Evolutionary conservation across 2,113 vertebrate genomes (phyloP).

Genomic region (Bucco capensis): DNA sequence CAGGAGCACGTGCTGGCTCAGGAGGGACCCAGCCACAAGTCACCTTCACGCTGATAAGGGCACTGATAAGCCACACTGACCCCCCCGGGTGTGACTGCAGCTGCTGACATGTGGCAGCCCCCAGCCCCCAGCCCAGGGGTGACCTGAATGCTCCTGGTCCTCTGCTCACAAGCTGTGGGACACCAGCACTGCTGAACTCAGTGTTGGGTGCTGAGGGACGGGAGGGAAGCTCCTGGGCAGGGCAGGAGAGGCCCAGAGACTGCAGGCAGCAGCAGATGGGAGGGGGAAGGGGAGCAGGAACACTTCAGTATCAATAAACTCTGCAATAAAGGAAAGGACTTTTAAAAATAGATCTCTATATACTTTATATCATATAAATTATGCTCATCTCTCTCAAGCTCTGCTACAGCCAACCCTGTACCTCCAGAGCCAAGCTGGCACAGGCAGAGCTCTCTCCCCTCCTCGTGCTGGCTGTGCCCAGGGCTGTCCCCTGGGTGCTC

Average conservation of each 20-base stretch:
- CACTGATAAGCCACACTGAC: too few species aligned
- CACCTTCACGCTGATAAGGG: not conserved
- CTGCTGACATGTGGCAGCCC: not conserved
- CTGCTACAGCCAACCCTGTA: too few species aligned
- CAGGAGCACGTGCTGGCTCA: not conserved
- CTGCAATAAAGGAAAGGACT: conserved; percentile 4
- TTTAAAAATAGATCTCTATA: conserved; percentile 64
- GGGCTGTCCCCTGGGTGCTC: too few species aligned
- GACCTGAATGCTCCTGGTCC: not conserved
- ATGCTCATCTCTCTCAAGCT: rapidly evolving
- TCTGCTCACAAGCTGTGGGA: rapidly evolving
- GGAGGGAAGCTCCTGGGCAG: not conserved
- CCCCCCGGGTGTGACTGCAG: too few species aligned
- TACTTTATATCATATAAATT: conserved; percentile 50
- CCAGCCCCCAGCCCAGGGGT: not conserved
- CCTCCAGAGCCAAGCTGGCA: not conserved
- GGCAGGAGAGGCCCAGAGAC: not conserved
- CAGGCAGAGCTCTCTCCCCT: too few species aligned
- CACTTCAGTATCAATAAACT: not conserved
- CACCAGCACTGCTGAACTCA: not conserved
- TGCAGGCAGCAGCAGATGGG: not conserved
- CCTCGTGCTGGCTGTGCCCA: not conserved
- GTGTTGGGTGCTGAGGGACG: too few species aligned
- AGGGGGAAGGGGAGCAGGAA: not conserved
- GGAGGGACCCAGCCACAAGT: not conserved